phyloP scores from a whole-genome alignment of 2,888 invertebrate species.

The Creontiades dilutus region DNA sequence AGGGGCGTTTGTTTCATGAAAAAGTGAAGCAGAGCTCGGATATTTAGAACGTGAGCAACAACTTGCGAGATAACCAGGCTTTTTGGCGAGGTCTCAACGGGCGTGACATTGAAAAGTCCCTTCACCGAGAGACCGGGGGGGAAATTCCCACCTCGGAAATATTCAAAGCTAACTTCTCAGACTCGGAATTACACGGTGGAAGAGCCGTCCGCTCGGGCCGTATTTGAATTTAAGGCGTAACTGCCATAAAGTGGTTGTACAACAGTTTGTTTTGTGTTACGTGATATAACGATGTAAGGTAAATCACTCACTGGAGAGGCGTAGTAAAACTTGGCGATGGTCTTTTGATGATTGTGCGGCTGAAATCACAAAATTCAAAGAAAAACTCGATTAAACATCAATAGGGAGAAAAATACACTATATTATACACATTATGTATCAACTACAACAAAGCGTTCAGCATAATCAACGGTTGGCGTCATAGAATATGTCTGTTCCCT shows the following conservation, averaged over 20 bases:
- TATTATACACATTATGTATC: too few species aligned
- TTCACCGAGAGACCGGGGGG: constrained; percentile 13
- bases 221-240: background rate
- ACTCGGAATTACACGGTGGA: background rate
- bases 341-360: constrained; percentile 94
- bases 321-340: constrained; percentile 94
- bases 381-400: background rate
- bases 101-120: constrained; percentile 10
- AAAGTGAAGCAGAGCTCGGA: background rate
- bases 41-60: background rate
- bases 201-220: background rate
- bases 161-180: background rate
- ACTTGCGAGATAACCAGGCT: constrained; percentile 2
- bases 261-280: background rate
- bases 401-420: too few species aligned
- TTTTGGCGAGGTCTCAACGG: constrained; percentile 45
- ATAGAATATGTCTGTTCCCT: too few species aligned
- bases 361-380: constrained; percentile 78
- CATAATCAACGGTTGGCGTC: too few species aligned
- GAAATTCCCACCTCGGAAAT: background rate
- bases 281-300: background rate
- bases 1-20: constrained; percentile 8
- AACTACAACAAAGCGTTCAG: too few species aligned
- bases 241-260: background rate
- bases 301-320: constrained; percentile 84